Conservation (phyloP, 2,113 vertebrate genomes). For the Cebus imitator region DNA sequence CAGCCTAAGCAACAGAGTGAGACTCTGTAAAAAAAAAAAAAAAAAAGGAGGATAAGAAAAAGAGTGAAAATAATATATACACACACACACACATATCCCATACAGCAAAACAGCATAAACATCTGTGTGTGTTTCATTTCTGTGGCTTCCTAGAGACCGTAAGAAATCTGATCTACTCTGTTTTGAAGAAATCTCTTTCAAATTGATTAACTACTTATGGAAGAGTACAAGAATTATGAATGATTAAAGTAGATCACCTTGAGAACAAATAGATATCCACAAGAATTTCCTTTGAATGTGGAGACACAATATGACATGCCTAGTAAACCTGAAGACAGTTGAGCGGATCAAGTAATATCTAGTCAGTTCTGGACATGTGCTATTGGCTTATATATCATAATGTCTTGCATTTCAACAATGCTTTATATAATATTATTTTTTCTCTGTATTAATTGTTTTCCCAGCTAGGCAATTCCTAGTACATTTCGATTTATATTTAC, state of each 20-base stretch:
- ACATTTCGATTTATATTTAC: not conserved
- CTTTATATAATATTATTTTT: not conserved
- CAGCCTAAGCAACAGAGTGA: no score
- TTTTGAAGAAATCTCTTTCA: constrained; percentile 22
- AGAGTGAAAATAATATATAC: not conserved
- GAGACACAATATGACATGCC: not conserved
- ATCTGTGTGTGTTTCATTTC: not conserved
- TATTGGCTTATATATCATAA: not conserved
- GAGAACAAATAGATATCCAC: not conserved
- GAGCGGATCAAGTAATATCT: not conserved
- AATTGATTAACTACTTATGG: not conserved
- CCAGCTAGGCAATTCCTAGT: not conserved
- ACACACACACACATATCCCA: not conserved
- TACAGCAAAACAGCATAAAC: not conserved
- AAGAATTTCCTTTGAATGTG: not conserved
- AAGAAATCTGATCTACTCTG: not conserved
- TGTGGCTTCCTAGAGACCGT: not conserved
- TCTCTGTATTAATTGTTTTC: not conserved
- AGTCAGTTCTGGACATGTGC: not conserved
- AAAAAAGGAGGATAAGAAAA: no score
- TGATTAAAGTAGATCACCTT: not conserved
- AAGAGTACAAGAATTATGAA: not conserved
- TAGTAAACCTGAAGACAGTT: not conserved
- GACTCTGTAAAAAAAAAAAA: no score
- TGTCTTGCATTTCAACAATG: not conserved